Evolutionary conservation across 2,888 invertebrate genomes (phyloP).

Genomic region (Malacosoma neustria): DNA sequence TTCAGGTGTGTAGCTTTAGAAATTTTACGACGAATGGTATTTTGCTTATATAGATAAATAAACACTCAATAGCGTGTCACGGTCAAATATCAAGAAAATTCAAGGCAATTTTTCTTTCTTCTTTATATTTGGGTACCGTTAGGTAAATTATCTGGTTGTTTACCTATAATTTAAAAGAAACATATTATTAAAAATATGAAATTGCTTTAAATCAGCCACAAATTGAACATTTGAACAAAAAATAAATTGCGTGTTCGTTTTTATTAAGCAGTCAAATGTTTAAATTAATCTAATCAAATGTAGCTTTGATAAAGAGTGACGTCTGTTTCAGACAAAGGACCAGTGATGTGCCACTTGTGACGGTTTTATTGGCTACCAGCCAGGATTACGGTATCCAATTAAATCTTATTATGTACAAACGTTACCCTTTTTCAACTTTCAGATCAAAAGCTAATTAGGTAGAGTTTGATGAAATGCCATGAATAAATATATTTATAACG

Average conservation of each 20-base stretch:
- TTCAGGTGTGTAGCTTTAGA: too few species aligned
- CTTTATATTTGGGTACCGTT: too few species aligned
- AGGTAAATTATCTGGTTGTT: too few species aligned
- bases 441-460: background rate
- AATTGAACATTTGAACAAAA: too few species aligned
- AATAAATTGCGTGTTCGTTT: constrained; percentile 2
- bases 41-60: too few species aligned
- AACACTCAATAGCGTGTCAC: too few species aligned
- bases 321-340: constrained; percentile 15
- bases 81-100: too few species aligned
- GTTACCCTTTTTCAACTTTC: background rate
- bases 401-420: background rate
- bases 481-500: background rate
- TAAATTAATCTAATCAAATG: constrained; percentile 31
- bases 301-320: constrained; percentile 34
- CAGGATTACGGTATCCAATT: background rate
- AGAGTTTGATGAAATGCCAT: background rate
- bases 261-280: constrained; percentile 11
- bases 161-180: too few species aligned
- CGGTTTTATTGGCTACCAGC: constrained; percentile 1
- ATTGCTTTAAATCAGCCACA: too few species aligned
- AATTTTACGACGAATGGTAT: too few species aligned
- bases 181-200: too few species aligned
- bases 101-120: too few species aligned
- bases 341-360: constrained; percentile 1